A percentile compares a stretch with the other conserved stretches of the same genome.
Evolutionary conservation across 2,797 vertebrate species (phyloP).

Genomic region (Aulostomus chinensis): DNA sequence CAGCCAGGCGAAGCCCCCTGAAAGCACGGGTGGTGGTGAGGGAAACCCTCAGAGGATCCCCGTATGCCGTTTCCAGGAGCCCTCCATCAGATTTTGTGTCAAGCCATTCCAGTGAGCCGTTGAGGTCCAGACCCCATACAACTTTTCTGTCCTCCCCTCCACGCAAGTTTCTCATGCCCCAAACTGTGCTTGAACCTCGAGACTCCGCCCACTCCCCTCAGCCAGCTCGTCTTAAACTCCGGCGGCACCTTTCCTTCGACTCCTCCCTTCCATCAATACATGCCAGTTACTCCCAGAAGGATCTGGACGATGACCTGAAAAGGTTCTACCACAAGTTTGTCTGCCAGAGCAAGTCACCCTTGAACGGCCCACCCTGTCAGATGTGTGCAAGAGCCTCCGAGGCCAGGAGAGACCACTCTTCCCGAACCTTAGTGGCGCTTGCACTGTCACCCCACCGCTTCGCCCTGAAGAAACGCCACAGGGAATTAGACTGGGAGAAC

Average conservation of each 20-base stretch:
- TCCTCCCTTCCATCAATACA: background rate
- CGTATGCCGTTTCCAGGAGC: conserved; percentile 27
- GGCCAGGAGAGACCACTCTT: conserved; percentile 17
- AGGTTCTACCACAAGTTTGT: conserved; percentile 76
- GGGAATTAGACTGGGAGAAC: conserved; percentile 36
- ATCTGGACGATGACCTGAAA: conserved; percentile 67
- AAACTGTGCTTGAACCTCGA: conserved; percentile 21
- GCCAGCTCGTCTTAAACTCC: background rate
- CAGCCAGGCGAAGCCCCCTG: conserved; percentile 49
- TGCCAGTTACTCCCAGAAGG: background rate
- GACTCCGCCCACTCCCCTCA: conserved; percentile 10
- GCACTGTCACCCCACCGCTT: conserved; percentile 67
- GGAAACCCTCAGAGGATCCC: conserved; percentile 30
- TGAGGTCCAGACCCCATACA: conserved; percentile 1
- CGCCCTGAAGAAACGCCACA: conserved; percentile 66
- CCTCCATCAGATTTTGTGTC: conserved; percentile 2
- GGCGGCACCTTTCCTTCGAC: conserved; percentile 46
- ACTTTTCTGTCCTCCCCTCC: conserved; percentile 6
- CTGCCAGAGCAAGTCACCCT: conserved; percentile 50
- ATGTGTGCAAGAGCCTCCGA: conserved; percentile 39
- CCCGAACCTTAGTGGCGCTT: conserved; percentile 47
- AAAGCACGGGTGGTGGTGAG: conserved; percentile 13
- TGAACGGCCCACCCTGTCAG: conserved; percentile 39
- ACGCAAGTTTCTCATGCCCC: background rate
- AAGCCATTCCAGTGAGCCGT: conserved; percentile 1